phyloP scores from a whole-genome alignment of 2,797 vertebrate species.

The Gymnothorax reevesii region DNA sequence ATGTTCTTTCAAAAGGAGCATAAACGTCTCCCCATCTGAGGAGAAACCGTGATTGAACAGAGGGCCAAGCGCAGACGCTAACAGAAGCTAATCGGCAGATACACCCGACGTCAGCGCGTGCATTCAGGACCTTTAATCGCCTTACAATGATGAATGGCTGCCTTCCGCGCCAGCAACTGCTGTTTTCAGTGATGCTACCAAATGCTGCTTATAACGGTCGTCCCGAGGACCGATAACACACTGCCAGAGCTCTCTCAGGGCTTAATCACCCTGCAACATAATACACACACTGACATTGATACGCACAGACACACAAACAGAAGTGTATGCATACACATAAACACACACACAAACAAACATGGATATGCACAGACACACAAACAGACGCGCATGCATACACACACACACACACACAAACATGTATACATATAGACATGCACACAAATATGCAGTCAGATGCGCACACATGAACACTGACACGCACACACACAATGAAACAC shows the following conservation, averaged over 20 bases:
- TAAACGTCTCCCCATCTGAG: neutral
- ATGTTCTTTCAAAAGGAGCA: too few relatives aligned
- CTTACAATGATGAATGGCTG: slow-evolving; percentile 68
- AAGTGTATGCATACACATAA: neutral
- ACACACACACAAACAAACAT: neutral
- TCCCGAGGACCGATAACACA: neutral
- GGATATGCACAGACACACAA: neutral
- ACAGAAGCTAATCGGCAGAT: slow-evolving; percentile 59
- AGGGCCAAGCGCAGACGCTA: slow-evolving; percentile 46
- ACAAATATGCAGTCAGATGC: neutral
- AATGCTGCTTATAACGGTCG: slow-evolving; percentile 4
- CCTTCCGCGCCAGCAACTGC: slow-evolving; percentile 59
- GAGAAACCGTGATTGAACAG: slow-evolving; percentile 34
- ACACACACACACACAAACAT: neutral
- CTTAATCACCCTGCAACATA: neutral
- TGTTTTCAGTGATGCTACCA: slow-evolving; percentile 35
- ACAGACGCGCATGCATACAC: too few relatives aligned
- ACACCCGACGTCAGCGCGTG: slow-evolving; percentile 58
- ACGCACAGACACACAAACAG: neutral
- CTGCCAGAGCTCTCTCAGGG: neutral
- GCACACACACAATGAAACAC: neutral
- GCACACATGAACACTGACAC: neutral
- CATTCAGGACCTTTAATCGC: slow-evolving; percentile 63
- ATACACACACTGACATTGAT: neutral
- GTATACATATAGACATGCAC: neutral